Percentiles rank a stretch among this genome's conserved stretches.
Evolutionary conservation across 1,140 invertebrate genomes (phyloP).

Genomic region (Belonocnema kinseyi): DNA sequence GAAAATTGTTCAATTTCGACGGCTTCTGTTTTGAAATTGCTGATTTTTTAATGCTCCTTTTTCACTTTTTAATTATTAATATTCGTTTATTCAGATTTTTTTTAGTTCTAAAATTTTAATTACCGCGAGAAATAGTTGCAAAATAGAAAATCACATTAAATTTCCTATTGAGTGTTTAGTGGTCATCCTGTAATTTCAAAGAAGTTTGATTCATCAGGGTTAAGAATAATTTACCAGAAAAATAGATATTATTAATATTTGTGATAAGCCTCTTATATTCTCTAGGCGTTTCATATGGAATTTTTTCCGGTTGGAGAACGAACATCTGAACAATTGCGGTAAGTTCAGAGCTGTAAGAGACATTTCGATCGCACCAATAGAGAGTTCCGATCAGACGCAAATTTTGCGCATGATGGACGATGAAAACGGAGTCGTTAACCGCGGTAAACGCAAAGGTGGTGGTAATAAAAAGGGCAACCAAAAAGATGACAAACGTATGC

Average conservation of each 20-base stretch:
- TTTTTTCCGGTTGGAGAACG: slow-evolving; percentile 99
- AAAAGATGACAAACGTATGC: slow-evolving; percentile 76
- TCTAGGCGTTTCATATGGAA: slow-evolving; percentile 98
- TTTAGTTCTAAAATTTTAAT: too few species aligned
- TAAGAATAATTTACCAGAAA: neutral
- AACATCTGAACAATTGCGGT: slow-evolving; percentile 99
- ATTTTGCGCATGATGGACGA: slow-evolving; percentile 98
- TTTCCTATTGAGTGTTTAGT: too few species aligned
- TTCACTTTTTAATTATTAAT: too few species aligned
- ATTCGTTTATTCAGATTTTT: too few species aligned
- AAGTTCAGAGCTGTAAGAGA: slow-evolving; percentile 99
- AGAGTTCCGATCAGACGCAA: slow-evolving; percentile 92
- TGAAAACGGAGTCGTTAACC: slow-evolving; percentile 89
- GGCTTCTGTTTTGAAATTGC: too few species aligned
- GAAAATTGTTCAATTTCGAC: too few species aligned
- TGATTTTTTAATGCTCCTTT: too few species aligned
- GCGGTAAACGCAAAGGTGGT: slow-evolving; percentile 77
- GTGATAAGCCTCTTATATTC: slow-evolving; percentile 28
- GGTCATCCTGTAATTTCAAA: too few species aligned
- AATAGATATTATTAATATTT: neutral
- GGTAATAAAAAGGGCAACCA: slow-evolving; percentile 70
- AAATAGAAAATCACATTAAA: too few species aligned
- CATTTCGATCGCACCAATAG: slow-evolving; percentile 97
- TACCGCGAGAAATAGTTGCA: too few species aligned
- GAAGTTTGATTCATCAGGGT: too few species aligned